Evolutionary conservation across 92 coral and sea anemone species (phyloP).

Genomic region (Palythoa grandiflora): DNA sequence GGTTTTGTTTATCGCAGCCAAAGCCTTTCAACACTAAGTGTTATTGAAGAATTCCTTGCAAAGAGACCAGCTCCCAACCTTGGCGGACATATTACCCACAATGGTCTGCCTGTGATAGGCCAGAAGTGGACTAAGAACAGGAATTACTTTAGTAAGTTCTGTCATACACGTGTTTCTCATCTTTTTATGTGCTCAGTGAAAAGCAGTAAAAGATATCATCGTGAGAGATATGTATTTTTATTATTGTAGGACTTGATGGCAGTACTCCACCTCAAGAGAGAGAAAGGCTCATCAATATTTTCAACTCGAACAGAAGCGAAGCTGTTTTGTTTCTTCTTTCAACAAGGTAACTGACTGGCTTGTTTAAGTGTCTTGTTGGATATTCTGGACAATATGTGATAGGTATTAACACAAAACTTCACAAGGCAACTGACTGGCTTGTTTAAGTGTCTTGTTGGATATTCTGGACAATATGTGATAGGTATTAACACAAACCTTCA

Average conservation of each 20-base stretch:
- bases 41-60: conserved; percentile 89
- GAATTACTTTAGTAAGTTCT: background rate
- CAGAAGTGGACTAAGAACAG: background rate
- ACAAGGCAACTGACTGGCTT: background rate
- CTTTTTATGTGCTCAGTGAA: background rate
- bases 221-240: too few species aligned
- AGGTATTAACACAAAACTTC: too few species aligned
- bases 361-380: background rate
- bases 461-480: background rate
- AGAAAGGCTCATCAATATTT: background rate
- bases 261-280: conserved; percentile 2
- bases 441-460: background rate
- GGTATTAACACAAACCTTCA: too few species aligned
- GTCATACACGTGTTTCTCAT: background rate
- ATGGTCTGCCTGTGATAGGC: background rate
- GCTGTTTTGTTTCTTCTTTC: conserved; percentile 91
- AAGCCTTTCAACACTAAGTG: conserved; percentile 90
- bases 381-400: background rate
- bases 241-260: background rate
- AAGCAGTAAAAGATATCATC: too few species aligned
- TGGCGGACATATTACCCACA: conserved; percentile 72
- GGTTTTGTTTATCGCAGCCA: conserved; percentile 66
- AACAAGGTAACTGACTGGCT: conserved; percentile 74
- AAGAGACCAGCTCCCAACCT: conserved; percentile 80
- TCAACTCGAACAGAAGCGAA: conserved; percentile 75